Percentiles rank a stretch among this genome's conserved stretches.
Evolutionary conservation across 2,113 vertebrate genomes (phyloP).

Genomic region (Hippocampus abdominalis): DNA sequence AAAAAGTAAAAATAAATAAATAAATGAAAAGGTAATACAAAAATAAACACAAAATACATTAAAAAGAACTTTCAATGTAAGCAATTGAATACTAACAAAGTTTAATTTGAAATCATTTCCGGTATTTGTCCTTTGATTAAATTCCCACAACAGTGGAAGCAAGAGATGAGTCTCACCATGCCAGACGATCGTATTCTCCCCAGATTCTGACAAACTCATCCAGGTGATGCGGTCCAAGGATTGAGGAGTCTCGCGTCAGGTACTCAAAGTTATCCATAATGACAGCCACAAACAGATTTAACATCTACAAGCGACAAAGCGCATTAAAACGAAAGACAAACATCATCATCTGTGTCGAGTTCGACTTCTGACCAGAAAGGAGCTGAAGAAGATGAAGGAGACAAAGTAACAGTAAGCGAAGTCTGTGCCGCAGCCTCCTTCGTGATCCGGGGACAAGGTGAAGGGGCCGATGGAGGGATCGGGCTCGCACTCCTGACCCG

Average conservation of each 20-base stretch:
- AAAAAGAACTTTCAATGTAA: too few species aligned
- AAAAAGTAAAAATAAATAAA: too few species aligned
- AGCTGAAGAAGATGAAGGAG: slow-evolving; percentile 99
- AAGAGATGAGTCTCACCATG: slow-evolving; percentile 78
- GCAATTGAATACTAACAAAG: too few species aligned
- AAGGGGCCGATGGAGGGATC: slow-evolving; percentile 78
- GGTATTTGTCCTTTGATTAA: too few species aligned
- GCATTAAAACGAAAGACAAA: not conserved
- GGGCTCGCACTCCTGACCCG: slow-evolving; percentile 86
- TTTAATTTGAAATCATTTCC: too few species aligned
- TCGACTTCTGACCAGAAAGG: slow-evolving; percentile 84
- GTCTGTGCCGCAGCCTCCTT: slow-evolving; percentile 86
- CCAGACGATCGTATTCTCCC: slow-evolving; percentile 94
- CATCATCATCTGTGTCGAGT: not conserved
- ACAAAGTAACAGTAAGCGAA: slow-evolving; percentile 98
- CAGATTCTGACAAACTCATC: slow-evolving; percentile 98
- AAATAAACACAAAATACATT: too few species aligned
- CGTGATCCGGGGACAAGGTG: slow-evolving; percentile 71
- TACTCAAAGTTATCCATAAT: slow-evolving; percentile 99
- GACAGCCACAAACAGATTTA: slow-evolving; percentile 97
- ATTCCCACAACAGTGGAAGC: not conserved
- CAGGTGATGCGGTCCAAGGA: slow-evolving; percentile 95
- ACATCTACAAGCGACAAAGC: slow-evolving; percentile 77
- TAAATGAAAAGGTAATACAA: too few species aligned
- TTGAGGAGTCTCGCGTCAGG: slow-evolving; percentile 94